Percentiles rank a stretch among this genome's conserved stretches.
Evolutionary conservation across 2,888 invertebrate genomes (phyloP).

Genomic region (Micropterix aruncella): DNA sequence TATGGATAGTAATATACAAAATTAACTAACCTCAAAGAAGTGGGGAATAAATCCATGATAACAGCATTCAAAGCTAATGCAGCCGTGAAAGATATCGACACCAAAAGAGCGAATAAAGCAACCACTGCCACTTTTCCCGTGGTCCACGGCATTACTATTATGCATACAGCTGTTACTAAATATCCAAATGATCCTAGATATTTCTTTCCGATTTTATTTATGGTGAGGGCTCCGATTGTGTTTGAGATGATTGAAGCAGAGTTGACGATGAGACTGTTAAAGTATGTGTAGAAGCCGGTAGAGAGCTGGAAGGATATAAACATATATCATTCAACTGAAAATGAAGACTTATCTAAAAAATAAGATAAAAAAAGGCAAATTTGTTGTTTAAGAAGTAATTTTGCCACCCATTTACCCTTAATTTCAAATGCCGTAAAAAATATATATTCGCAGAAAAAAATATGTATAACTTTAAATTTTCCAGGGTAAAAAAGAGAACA

Average conservation of each 20-base stretch:
- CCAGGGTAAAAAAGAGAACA: no score
- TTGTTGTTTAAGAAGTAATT: no score
- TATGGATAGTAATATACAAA: no score
- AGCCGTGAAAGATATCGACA: neutral
- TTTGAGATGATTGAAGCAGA: neutral
- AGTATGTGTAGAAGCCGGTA: neutral
- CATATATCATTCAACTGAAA: no score
- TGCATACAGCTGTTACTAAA: neutral
- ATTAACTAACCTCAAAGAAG: neutral
- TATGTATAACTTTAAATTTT: no score
- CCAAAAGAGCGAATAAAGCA: neutral
- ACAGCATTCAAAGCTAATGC: neutral
- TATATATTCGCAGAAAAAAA: no score
- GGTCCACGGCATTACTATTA: neutral
- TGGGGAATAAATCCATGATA: neutral
- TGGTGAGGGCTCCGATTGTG: neutral
- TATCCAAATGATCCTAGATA: neutral
- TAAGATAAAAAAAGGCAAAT: no score
- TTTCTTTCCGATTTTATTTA: neutral
- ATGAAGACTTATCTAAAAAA: no score
- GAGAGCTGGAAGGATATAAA: neutral
- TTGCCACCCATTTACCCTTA: no score
- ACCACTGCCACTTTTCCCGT: neutral
- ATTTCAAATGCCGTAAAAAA: no score
- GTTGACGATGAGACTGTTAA: neutral